A percentile compares a stretch with the other conserved stretches of the same genome.
Evolutionary conservation across 2,797 vertebrate genomes (phyloP).

Genomic region (Aselliscus stoliczkanus): DNA sequence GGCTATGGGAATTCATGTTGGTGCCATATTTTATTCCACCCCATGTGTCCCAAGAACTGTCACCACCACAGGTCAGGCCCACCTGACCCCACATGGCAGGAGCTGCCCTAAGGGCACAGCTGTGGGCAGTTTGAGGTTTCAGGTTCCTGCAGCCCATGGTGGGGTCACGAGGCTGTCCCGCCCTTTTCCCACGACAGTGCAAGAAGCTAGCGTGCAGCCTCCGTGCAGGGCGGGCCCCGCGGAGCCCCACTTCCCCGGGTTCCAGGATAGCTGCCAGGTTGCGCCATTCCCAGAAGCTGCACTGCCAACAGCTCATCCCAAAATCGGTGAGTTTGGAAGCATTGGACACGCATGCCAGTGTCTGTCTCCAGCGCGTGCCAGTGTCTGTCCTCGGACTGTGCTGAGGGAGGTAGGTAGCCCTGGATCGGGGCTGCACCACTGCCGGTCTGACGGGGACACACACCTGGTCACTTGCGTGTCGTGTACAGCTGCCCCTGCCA

Average conservation of each 20-base stretch:
- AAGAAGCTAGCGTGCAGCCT: slow-evolving; percentile 79
- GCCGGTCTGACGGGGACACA: no score
- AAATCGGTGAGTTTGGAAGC: slow-evolving; percentile 76
- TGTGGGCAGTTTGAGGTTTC: rapidly evolving
- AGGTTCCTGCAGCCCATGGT: rapidly evolving
- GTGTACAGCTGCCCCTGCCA: no score
- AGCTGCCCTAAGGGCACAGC: rapidly evolving
- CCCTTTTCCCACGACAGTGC: slow-evolving; percentile 70
- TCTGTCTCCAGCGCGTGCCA: rapidly evolving
- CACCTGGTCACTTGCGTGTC: no score
- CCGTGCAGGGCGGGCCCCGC: slow-evolving; percentile 80
- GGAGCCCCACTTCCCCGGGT: slow-evolving; percentile 82
- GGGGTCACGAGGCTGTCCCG: rapidly evolving
- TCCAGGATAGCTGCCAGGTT: slow-evolving; percentile 84
- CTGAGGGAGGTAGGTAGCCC: not conserved
- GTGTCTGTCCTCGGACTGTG: rapidly evolving
- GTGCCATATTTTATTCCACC: no score
- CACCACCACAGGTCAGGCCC: rapidly evolving
- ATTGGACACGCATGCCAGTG: rapidly evolving
- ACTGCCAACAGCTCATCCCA: slow-evolving; percentile 81
- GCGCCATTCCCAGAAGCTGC: slow-evolving; percentile 83
- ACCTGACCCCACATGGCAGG: not conserved
- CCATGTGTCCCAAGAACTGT: no score
- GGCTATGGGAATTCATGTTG: no score
- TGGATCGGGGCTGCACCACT: not conserved